These are phyloP conservation scores for Acanthurus lineatus DNA, from an alignment of 2,797 vertebrate species.

Conservation along the genomic window DNA sequence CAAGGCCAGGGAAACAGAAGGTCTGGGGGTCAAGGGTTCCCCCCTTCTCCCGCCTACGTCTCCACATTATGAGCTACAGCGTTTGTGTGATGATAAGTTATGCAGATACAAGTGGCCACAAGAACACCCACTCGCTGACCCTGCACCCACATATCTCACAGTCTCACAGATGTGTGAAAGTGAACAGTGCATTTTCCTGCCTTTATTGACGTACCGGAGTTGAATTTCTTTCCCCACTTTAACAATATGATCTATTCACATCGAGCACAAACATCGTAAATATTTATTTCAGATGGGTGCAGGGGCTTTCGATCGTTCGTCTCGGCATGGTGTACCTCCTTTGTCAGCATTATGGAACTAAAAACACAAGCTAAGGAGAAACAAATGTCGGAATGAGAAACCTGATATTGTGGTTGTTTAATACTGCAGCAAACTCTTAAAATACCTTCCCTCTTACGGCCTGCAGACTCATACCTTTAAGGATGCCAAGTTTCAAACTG, in stretches of 20 bases:
- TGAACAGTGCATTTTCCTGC: constrained; percentile 14
- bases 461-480: constrained; percentile 45
- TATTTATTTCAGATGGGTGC: constrained; percentile 44
- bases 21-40: constrained; percentile 29
- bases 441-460: constrained; percentile 58
- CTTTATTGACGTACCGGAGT: constrained; percentile 28
- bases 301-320: constrained; percentile 30
- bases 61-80: constrained; percentile 23
- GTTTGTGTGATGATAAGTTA: constrained; percentile 56
- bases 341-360: constrained; percentile 59
- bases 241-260: constrained; percentile 30
- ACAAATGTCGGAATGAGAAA: constrained; percentile 64
- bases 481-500: constrained; percentile 58
- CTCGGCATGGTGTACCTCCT: constrained; percentile 25
- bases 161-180: constrained; percentile 34
- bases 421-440: constrained; percentile 52
- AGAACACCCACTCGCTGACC: constrained; percentile 65
- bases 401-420: constrained; percentile 56
- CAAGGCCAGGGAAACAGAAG: constrained; percentile 59
- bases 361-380: constrained; percentile 58
- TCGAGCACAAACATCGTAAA: constrained; percentile 25
- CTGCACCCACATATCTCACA: constrained; percentile 42
- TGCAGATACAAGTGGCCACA: constrained; percentile 58
- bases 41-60: constrained; percentile 20
- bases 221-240: constrained; percentile 19